Percentiles rank a stretch among this genome's conserved stretches.
These are phyloP conservation scores for Plagiodera versicolora DNA, from an alignment of 2,888 invertebrate genomes.

Conservation along the genomic window DNA sequence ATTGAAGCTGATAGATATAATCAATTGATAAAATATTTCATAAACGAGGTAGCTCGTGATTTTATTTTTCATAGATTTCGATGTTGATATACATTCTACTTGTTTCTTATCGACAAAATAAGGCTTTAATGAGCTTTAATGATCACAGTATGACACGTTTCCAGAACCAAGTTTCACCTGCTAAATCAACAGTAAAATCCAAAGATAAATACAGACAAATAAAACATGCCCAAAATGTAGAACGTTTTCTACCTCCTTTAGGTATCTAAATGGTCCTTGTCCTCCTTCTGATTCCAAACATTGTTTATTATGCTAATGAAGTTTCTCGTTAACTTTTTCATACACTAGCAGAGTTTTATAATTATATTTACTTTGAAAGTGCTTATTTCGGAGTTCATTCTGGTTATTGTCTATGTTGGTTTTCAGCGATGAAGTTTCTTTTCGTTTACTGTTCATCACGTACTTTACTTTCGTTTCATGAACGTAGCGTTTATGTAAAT, in stretches of 20 bases:
- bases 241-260: neutral
- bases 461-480: conserved; percentile 3
- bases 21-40: no score
- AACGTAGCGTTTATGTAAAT: no score
- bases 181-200: conserved; percentile 1
- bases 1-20: no score
- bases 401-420: conserved; percentile 40
- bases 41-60: no score
- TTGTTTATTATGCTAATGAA: conserved; percentile 38
- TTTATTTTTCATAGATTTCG: no score
- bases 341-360: conserved; percentile 29
- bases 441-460: conserved; percentile 7
- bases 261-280: neutral
- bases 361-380: conserved; percentile 39
- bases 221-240: neutral
- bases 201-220: conserved; percentile 11
- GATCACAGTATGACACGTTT: no score
- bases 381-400: conserved; percentile 39
- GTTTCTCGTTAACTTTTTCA: conserved; percentile 34
- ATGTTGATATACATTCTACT: no score
- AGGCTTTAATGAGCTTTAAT: no score
- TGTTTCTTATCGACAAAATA: no score
- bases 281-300: conserved; percentile 15
- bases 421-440: conserved; percentile 32
- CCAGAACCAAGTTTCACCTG: neutral